phyloP scores from a whole-genome alignment of 2,888 invertebrate species.

The Drosophila recens region DNA sequence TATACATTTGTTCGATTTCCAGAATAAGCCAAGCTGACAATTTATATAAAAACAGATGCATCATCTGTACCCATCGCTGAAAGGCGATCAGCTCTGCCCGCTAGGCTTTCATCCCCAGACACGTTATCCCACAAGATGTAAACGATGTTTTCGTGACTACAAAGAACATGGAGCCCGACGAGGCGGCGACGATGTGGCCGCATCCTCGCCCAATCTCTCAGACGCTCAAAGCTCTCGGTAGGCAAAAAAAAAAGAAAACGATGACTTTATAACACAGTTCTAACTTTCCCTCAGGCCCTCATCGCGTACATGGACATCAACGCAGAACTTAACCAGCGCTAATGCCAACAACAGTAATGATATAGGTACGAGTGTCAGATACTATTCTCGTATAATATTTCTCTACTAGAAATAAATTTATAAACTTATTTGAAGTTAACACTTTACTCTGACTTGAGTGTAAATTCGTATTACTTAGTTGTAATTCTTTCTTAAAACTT shows the following conservation, averaged over 20 bases:
- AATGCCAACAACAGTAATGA: slow-evolving; percentile 79
- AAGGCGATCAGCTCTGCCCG: slow-evolving; percentile 95
- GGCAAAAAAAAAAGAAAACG: neutral
- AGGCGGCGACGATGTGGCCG: slow-evolving; percentile 90
- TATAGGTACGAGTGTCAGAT: slow-evolving; percentile 77
- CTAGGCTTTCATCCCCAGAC: slow-evolving; percentile 97
- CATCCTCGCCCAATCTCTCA: slow-evolving; percentile 92
- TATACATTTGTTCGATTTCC: slow-evolving; percentile 11
- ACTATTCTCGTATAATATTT: neutral
- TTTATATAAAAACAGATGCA: slow-evolving; percentile 82
- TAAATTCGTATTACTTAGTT: neutral
- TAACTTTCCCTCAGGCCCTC: slow-evolving; percentile 68
- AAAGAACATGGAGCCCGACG: slow-evolving; percentile 94
- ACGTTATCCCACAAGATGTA: slow-evolving; percentile 96
- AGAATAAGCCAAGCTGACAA: slow-evolving; percentile 71
- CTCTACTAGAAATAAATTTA: neutral
- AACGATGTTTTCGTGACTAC: slow-evolving; percentile 96
- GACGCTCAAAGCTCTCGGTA: slow-evolving; percentile 88
- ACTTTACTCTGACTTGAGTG: slow-evolving; percentile 5
- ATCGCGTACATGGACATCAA: slow-evolving; percentile 91
- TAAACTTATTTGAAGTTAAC: neutral
- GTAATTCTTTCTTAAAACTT: neutral
- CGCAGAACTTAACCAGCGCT: slow-evolving; percentile 88
- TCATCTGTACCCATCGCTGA: slow-evolving; percentile 86
- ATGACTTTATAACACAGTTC: neutral